Conservation (phyloP, 2,797 vertebrate genomes). For the Gambusia yucatana region DNA sequence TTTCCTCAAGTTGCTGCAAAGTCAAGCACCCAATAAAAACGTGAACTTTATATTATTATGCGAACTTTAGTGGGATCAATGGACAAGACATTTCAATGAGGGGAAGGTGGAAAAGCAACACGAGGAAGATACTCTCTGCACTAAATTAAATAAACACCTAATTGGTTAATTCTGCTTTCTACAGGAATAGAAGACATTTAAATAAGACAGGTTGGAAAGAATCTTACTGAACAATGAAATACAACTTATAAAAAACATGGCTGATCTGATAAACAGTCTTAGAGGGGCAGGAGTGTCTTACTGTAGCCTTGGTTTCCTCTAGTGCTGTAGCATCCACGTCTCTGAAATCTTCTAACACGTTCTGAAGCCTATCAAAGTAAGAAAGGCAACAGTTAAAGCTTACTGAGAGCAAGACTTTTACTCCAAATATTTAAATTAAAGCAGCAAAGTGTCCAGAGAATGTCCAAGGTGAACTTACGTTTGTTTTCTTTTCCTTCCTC, state of each 20-base stretch:
- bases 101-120: not conserved
- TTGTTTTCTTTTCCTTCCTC: conserved; percentile 86
- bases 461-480: conserved; percentile 70
- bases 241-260: not conserved
- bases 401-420: not conserved
- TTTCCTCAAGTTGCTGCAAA: not conserved
- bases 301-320: conserved; percentile 77
- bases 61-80: not conserved
- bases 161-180: not conserved
- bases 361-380: conserved; percentile 72
- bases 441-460: not conserved
- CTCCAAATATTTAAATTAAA: not conserved
- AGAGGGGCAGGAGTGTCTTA: conserved; percentile 42
- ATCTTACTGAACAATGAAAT: conserved; percentile 3
- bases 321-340: conserved; percentile 77
- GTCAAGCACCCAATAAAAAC: not conserved
- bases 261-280: not conserved
- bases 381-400: conserved; percentile 2
- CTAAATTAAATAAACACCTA: not conserved
- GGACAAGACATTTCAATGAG: not conserved
- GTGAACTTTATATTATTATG: too few relatives aligned
- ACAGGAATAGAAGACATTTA: not conserved
- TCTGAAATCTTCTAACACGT: conserved; percentile 80
- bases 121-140: not conserved
- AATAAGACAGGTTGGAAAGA: not conserved